Conservation (phyloP, 2,113 vertebrate species). For the Telmatochromis sp. region DNA sequence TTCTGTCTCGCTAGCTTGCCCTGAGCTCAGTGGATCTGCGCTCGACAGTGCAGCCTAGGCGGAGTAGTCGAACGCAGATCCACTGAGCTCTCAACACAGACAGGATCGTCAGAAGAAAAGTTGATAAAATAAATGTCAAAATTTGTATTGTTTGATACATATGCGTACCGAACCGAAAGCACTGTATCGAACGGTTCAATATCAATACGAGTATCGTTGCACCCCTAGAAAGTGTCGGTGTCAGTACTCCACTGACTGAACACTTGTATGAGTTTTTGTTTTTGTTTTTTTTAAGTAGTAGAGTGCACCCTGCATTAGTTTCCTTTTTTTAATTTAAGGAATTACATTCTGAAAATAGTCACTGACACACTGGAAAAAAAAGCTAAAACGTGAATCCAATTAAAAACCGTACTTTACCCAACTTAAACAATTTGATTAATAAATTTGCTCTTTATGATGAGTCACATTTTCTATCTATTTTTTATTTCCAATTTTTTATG, state of each 20-base stretch:
- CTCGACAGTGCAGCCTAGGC: no score
- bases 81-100: no score
- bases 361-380: neutral
- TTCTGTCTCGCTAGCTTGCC: no score
- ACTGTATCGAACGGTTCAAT: no score
- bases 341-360: neutral
- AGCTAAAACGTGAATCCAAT: neutral
- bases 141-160: no score
- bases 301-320: neutral
- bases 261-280: neutral
- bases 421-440: neutral
- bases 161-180: no score
- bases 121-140: no score
- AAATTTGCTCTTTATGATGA: neutral
- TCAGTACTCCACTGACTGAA: fast-evolving
- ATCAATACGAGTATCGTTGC: no score
- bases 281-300: neutral
- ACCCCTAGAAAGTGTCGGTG: neutral
- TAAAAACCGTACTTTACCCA: neutral
- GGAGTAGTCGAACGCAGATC: no score
- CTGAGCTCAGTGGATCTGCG: no score
- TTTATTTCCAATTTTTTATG: neutral
- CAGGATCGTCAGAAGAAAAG: no score
- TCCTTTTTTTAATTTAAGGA: neutral
- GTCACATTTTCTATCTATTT: neutral